Percentiles rank a stretch among this genome's conserved stretches.
phyloP scores from a whole-genome alignment of 1,140 invertebrate genomes.

The Drosophila malerkotliana region DNA sequence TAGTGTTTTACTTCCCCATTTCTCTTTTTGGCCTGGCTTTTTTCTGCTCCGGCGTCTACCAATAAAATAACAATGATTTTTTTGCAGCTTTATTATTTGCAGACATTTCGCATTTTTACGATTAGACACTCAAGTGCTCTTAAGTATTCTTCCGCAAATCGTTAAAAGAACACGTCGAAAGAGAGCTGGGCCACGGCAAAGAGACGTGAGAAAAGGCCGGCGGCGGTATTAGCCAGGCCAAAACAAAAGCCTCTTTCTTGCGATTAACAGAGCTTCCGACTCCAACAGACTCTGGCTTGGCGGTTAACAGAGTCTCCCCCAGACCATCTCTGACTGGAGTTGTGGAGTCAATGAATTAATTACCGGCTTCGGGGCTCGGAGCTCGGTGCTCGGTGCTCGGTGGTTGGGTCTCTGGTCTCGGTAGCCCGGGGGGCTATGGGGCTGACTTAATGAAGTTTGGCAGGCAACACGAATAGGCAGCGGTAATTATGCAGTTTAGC shows the following conservation, averaged over 20 bases:
- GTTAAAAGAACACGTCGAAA: slow-evolving; percentile 39
- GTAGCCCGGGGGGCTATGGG: neutral
- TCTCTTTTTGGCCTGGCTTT: slow-evolving; percentile 27
- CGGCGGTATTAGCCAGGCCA: slow-evolving; percentile 17
- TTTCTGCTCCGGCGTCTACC: slow-evolving; percentile 32
- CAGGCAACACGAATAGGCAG: slow-evolving; percentile 19
- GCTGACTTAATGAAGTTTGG: slow-evolving; percentile 34
- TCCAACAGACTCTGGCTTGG: slow-evolving; percentile 15
- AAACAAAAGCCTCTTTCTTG: slow-evolving; percentile 19
- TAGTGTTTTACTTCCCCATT: slow-evolving; percentile 61
- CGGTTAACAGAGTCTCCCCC: slow-evolving; percentile 22
- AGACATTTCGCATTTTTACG: slow-evolving; percentile 71
- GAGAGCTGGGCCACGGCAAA: slow-evolving; percentile 11
- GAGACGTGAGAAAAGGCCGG: slow-evolving; percentile 55
- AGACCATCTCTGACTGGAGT: neutral
- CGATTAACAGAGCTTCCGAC: slow-evolving; percentile 17
- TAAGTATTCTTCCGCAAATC: slow-evolving; percentile 78
- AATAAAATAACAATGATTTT: slow-evolving; percentile 51
- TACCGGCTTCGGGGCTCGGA: slow-evolving; percentile 5
- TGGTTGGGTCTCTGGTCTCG: too few relatives aligned
- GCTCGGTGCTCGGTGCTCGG: too few relatives aligned
- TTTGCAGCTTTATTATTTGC: slow-evolving; percentile 73
- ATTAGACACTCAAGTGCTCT: slow-evolving; percentile 71
- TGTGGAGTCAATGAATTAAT: slow-evolving; percentile 48
- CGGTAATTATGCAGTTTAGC: slow-evolving; percentile 63